Percentiles rank a stretch among this genome's conserved stretches.
Evolutionary conservation across 2,113 vertebrate genomes (phyloP).

Genomic region (Barnardius zonarius): DNA sequence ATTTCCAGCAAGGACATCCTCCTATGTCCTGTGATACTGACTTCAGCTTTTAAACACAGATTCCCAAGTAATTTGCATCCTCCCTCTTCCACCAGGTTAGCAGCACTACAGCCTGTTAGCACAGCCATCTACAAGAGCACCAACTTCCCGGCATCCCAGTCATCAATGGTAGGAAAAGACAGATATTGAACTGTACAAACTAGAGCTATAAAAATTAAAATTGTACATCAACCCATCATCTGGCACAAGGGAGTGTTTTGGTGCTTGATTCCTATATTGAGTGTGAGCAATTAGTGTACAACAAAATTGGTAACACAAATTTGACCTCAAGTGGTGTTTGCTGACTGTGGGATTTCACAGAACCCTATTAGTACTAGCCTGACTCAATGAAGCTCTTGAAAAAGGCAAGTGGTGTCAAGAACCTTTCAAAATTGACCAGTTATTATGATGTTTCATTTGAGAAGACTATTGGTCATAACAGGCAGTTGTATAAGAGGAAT

Average conservation of each 20-base stretch:
- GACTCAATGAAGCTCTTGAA: neutral
- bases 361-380: neutral
- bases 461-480: neutral
- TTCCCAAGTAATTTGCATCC: rapidly evolving
- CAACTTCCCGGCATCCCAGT: rapidly evolving
- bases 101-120: neutral
- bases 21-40: neutral
- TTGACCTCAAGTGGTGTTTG: rapidly evolving
- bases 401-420: neutral
- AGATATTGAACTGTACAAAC: neutral
- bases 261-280: neutral
- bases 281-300: neutral
- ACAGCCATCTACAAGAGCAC: neutral
- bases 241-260: neutral
- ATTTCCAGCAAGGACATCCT: neutral
- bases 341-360: neutral
- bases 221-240: neutral
- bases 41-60: neutral
- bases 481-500: neutral
- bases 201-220: neutral
- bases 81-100: neutral
- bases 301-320: neutral
- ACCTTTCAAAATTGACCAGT: neutral
- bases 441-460: neutral
- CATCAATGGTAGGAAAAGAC: neutral